Evolutionary conservation across 2,888 invertebrate genomes (phyloP).

Genomic region (Crioceris asparagi): DNA sequence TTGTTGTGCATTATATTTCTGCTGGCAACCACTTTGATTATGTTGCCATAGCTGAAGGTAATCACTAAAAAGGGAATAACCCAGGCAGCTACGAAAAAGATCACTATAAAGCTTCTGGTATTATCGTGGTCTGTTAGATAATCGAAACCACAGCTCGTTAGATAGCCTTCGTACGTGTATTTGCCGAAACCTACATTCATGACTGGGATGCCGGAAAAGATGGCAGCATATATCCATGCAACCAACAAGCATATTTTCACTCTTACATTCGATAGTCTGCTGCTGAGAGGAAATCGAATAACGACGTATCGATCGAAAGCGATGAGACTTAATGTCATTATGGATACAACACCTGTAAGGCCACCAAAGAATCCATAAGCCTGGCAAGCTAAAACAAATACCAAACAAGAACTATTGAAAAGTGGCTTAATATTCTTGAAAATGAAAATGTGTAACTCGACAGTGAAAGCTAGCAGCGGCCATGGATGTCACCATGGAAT

Average conservation of each 20-base stretch:
- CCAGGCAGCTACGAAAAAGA: constrained; percentile 68
- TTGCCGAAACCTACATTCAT: constrained; percentile 57
- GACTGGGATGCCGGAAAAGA: constrained; percentile 61
- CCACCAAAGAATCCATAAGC: constrained; percentile 74
- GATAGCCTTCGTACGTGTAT: constrained; percentile 75
- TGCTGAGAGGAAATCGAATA: constrained; percentile 65
- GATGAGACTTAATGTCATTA: constrained; percentile 69
- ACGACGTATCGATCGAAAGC: constrained; percentile 74
- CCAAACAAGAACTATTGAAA: too few species aligned
- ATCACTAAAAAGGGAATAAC: constrained; percentile 61
- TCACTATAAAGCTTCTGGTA: constrained; percentile 58
- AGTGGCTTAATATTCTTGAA: too few species aligned
- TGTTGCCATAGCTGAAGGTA: constrained; percentile 60
- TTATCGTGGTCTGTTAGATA: constrained; percentile 57
- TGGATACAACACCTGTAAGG: constrained; percentile 69
- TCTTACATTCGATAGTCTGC: constrained; percentile 50
- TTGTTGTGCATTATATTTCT: neutral
- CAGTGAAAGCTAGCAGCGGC: too few species aligned
- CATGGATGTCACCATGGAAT: too few species aligned
- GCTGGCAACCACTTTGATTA: constrained; percentile 50
- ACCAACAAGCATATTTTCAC: constrained; percentile 48
- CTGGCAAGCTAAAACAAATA: constrained; percentile 52
- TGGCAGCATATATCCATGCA: constrained; percentile 63
- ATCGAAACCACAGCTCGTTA: constrained; percentile 79
- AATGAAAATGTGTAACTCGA: too few species aligned